Conservation (phyloP, 1,140 invertebrate genomes). For the Pissodes strobi region DNA sequence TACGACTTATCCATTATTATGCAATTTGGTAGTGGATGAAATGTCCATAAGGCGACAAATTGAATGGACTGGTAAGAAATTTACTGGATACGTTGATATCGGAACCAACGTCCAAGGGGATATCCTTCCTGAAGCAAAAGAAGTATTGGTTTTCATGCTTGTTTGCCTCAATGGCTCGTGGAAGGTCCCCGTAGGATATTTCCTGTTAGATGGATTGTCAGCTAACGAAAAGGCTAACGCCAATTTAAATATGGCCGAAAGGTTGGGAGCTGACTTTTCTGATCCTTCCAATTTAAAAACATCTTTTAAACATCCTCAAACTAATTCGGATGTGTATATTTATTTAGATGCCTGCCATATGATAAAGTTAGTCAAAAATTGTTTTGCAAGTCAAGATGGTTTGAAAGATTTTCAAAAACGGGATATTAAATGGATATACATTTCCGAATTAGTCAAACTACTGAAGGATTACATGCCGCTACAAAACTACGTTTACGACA, state of each 20-base stretch:
- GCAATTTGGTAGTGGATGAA: conserved; percentile 53
- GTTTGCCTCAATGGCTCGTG: conserved; percentile 47
- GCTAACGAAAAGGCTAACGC: conserved; percentile 39
- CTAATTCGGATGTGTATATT: no score
- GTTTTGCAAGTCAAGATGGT: conserved; percentile 16
- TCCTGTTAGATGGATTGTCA: conserved; percentile 38
- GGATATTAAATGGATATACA: no score
- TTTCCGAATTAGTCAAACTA: conserved; percentile 16
- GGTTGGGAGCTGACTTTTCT: conserved; percentile 39
- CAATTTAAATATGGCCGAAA: conserved; percentile 43
- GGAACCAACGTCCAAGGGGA: conserved; percentile 42
- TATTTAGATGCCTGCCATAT: conserved; percentile 25
- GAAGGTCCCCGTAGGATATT: conserved; percentile 50
- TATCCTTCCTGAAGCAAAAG: conserved; percentile 46
- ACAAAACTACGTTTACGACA: conserved; percentile 45
- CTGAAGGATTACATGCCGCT: conserved; percentile 38
- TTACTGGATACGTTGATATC: conserved; percentile 49
- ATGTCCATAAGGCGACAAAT: conserved; percentile 52
- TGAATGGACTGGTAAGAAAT: conserved; percentile 46
- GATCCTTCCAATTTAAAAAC: conserved; percentile 39
- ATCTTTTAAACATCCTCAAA: conserved; percentile 19
- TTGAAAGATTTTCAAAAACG: conserved; percentile 2
- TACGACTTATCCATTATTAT: conserved; percentile 26
- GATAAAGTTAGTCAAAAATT: no score
- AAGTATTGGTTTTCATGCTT: conserved; percentile 52